Evolutionary conservation across 1,140 invertebrate genomes (phyloP), one percentile per base, ranked within the genome.

Genomic region (Cheumatopsyche charites): DNA sequence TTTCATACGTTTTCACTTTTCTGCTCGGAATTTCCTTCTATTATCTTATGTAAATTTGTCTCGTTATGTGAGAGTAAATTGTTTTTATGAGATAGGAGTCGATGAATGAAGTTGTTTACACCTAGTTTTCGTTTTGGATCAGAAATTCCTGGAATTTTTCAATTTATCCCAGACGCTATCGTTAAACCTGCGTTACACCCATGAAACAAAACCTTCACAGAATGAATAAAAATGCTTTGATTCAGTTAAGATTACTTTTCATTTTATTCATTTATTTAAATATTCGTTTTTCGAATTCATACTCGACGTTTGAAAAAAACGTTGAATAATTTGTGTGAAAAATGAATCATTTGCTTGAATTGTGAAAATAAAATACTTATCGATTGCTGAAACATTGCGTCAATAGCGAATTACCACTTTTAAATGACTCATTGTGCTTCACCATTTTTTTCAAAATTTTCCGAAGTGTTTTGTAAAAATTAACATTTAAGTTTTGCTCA

Each of bases 41-140:
- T 52, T 52, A 52, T 15, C 1, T 17, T 52, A 52, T 52, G 47
- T 15, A 52, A 52, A 52, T 52, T 13, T 52, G 47, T 17, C 15
- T 52, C 29, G 29, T 36, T 36, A 36, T 9, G 29, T 36, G 29
- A 36, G 29, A 5, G 47, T 52, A 9, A 52, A 15, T 17, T 15
- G 47, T 52, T 52, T 52, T 19, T 52, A 9, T 26, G 21, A 13
- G 3, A 23, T n/a, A n/a, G n/a, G n/a, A n/a, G n/a, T n/a, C 26
- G 47, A 68, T 68, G 66, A 68, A 68, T 68, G 66, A 68, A 68
- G 66, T 68, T 68, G 66, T 68, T 68, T 55, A 41, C 66, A 45
- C 66, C 47, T 68, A 26, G 45, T 68, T 68, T 68, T 55, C 36
- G 66, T 68, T 55, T 9, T 21, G 15, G 11, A 7, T 58, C 7